These are phyloP conservation scores for Pao palembangensis DNA, from an alignment of 2,113 vertebrate species.

Conservation along the genomic window DNA sequence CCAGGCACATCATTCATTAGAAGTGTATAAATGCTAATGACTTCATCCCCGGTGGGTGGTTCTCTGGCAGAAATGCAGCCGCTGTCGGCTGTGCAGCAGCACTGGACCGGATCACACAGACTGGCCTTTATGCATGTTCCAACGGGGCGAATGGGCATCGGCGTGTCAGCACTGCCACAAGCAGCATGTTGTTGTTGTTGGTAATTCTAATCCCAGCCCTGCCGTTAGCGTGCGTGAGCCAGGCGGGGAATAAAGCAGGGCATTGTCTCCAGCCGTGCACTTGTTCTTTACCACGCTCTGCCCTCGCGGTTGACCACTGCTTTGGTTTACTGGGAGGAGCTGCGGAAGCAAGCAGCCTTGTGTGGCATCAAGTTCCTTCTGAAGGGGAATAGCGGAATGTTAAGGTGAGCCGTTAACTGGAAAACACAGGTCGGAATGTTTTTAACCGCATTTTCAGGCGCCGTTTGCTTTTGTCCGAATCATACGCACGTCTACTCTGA, in stretches of 20 bases:
- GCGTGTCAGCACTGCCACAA: conserved; percentile 12
- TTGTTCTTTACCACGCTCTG: conserved; percentile 44
- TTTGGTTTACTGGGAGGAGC: neutral
- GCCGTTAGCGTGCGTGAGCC: conserved; percentile 28
- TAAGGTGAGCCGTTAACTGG: neutral
- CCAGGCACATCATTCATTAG: conserved; percentile 10
- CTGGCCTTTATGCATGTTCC: conserved; percentile 21
- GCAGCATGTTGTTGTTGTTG: conserved; percentile 40
- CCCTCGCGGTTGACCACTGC: neutral
- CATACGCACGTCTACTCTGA: neutral
- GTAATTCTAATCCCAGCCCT: conserved; percentile 35
- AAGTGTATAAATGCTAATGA: conserved; percentile 1
- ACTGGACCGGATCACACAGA: conserved; percentile 18
- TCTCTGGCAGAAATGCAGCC: neutral
- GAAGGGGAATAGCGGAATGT: neutral
- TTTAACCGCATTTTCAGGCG: neutral
- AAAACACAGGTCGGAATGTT: neutral
- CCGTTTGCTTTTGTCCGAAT: neutral
- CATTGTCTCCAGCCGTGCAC: conserved; percentile 48
- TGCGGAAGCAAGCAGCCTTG: no score
- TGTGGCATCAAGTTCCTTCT: neutral
- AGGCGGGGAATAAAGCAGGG: conserved; percentile 40
- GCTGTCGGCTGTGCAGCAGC: conserved; percentile 5
- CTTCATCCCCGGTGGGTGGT: neutral
- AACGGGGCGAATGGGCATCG: no score